Base-by-base conservation (phyloP, 2,888 invertebrate species). In the Trachelus stipa region DNA sequence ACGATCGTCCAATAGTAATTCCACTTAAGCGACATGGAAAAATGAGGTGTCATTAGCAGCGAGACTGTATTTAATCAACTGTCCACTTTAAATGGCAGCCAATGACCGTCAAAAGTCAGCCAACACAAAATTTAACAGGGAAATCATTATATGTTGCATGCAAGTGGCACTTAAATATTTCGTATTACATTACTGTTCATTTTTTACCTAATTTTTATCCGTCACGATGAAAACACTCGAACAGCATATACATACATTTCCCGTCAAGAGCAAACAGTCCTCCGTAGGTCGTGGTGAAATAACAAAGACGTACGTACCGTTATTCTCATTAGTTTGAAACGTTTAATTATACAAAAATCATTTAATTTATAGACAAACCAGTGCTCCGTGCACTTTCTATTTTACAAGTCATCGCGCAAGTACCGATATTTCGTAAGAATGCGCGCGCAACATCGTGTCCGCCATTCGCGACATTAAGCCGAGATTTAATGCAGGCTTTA, bases 381-480 rank as follows among this genome's bases (percentile, higher is more conserved):
- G 23, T 9, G 56, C 23, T 56, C 56, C 23, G 56, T 56, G 56
- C 23, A 56, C 69, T 69, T 69, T n/a, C 35, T 12, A 30, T 37
- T 76, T 76, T 37, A 76, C 34, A 33, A 76, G 76, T 69, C 76
- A 34, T 34, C 34, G 73, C 73, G n/a, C 73, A 34, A 56, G 9
- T 56, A 56, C 56, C 56, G 56, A 56, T 56, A 56, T 56, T 34
- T 34, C 73, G 34, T 23, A 34, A 74, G 31, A 74, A 23, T 35
- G 74, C 40, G 30, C 76, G 31, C 37, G 35, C 35, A 71, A 23
- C 71, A 37, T 71, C 71, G 30, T 33, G 71, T 12, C 31, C 11
- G 11, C 71, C 71, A 33, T 23, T 56, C 23, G 9, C 56, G 23
- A 56, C 56, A 56, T 56, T 56, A 56, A 56, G 56, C 56, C 56